Percentiles rank a stretch among this genome's conserved stretches.
Conservation (phyloP, 2,888 invertebrate species). For the Encarsia formosa region DNA sequence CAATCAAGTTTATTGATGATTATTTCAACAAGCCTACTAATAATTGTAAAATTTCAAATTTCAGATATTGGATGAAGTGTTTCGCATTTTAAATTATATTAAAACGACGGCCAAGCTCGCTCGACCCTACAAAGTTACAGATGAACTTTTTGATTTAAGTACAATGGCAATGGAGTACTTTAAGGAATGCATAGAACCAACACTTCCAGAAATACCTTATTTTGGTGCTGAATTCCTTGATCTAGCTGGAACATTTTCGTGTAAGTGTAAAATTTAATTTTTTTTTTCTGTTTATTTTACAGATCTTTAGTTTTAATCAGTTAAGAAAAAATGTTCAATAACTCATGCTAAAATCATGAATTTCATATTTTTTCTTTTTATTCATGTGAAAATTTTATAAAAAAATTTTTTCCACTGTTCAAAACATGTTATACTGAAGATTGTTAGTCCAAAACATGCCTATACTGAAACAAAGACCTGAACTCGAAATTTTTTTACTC, state of each 20-base stretch:
- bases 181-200: constrained; percentile 88
- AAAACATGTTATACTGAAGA: no score
- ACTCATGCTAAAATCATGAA: no score
- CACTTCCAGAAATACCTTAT: constrained; percentile 82
- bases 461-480: no score
- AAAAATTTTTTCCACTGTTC: no score
- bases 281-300: not conserved
- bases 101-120: constrained; percentile 77
- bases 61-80: constrained; percentile 87
- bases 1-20: not conserved
- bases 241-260: constrained; percentile 66
- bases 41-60: constrained; percentile 35
- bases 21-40: constrained; percentile 5
- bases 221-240: constrained; percentile 82
- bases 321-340: no score
- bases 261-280: constrained; percentile 50
- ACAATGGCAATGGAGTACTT: constrained; percentile 99
- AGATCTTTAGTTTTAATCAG: constrained; percentile 3
- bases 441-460: no score
- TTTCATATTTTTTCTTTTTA: no score
- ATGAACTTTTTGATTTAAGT: constrained; percentile 89
- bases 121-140: constrained; percentile 87
- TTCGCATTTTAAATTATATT: constrained; percentile 78
- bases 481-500: no score
- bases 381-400: no score